A percentile compares a stretch with the other conserved stretches of the same genome.
These are phyloP conservation scores for Oscheius sp. DNA, from an alignment of 2,888 invertebrate species.

Conservation along the genomic window DNA sequence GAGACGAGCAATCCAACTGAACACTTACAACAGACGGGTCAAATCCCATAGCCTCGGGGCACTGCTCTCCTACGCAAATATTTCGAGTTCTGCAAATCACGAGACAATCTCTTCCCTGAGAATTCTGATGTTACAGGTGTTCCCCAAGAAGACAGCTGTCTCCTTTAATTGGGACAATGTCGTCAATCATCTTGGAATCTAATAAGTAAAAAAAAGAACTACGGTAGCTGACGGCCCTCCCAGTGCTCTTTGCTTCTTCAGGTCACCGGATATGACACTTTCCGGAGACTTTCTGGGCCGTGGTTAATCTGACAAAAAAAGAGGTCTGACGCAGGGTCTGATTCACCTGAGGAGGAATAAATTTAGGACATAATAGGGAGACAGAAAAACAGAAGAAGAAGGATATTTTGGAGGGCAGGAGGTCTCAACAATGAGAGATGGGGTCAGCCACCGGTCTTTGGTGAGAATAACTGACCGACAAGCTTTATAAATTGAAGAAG, in stretches of 20 bases:
- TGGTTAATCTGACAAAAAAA: background rate
- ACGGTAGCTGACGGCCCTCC: background rate
- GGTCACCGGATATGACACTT: conserved; percentile 6
- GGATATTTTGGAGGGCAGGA: no score
- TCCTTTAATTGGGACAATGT: background rate
- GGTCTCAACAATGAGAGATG: background rate
- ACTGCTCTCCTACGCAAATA: conserved; percentile 4
- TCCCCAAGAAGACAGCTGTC: background rate
- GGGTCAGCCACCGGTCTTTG: background rate
- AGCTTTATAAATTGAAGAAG: no score
- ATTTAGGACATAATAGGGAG: background rate
- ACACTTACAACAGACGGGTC: background rate
- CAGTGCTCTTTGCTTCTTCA: conserved; percentile 2
- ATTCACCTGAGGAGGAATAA: background rate
- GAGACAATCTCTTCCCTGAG: background rate
- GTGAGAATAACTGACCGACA: background rate
- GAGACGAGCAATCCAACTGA: background rate
- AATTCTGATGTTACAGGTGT: background rate
- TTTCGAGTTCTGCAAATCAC: background rate
- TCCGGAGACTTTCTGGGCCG: conserved; percentile 3
- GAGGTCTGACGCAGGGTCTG: background rate
- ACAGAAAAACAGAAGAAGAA: background rate
- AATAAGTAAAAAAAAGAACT: background rate
- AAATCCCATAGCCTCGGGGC: conserved; percentile 8
- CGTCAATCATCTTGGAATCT: background rate